Base-by-base conservation (phyloP, 2,113 vertebrate species). In the Melanostigma gelatinosum region DNA sequence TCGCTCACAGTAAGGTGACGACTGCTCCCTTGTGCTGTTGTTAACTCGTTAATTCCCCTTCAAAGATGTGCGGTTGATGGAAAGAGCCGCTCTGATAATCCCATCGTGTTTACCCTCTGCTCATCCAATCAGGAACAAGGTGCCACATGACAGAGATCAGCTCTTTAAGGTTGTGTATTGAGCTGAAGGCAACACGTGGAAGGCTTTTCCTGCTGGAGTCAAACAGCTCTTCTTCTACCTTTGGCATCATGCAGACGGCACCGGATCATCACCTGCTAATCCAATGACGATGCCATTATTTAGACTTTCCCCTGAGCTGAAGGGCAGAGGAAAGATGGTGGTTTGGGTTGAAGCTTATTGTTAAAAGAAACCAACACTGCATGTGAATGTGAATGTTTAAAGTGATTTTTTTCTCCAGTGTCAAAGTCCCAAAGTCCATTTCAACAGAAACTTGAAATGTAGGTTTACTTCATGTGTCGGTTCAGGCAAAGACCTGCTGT, bases 31-130 rank as follows among this genome's bases (percentile, higher is more conserved):
- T 16, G 16, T 2, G 1, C 29, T 22, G 63, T 11, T 0, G 13
- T 67, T 75, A 76, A 81, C 62, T 71, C 44, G 1, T 89, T 79
- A 81, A 6, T 81, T 89, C 80, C 32, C 57, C 75, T 73, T 57
- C 77, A 79, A 1, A 85, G 82, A 87, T 69, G n/a, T n/a, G 69
- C 85, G 55, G 70, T 5, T 0, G 68, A 40, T 50, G 38, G 20
- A 64, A 58, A 67, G 2, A 2, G 36, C 57, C 22, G 27, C 62
- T 65, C 15, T 65, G 5, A 10, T 38, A 24, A 38, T 57, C 40
- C 66, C 73, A 42, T 75, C 42, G 0, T 61, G 36, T 79, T 83
- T 55, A 55, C 48, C n/a, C 13, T 7, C 67, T 13, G 5, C 1
- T 81, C 85, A 86, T 86, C 82, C 52, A 0, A 8, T 84, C 80